Conservation (phyloP, 2,113 vertebrate genomes). For the Laterallus jamaicensis region DNA sequence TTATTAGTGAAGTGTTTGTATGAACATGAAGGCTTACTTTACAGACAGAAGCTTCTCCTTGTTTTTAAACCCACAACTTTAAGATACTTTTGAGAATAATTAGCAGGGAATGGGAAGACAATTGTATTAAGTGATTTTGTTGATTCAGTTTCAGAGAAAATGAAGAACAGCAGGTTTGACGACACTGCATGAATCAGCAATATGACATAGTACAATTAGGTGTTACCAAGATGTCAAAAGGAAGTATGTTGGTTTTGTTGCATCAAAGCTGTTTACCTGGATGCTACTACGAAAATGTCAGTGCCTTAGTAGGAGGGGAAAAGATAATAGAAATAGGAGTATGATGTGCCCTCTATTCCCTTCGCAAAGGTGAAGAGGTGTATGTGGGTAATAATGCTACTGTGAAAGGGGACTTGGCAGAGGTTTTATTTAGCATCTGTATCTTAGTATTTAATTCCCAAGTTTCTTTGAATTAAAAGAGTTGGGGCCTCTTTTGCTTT, state of each 20-base stretch:
- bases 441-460: background rate
- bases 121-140: background rate
- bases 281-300: background rate
- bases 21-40: background rate
- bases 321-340: background rate
- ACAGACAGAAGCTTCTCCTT: background rate
- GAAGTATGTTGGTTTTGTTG: background rate
- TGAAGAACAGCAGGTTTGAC: slow-evolving; percentile 23
- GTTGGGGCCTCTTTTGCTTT: background rate
- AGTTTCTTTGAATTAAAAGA: background rate
- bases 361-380: background rate
- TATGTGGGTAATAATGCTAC: background rate
- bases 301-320: background rate
- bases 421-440: background rate
- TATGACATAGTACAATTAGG: background rate
- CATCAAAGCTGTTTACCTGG: slow-evolving; percentile 16
- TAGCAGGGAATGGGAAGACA: background rate
- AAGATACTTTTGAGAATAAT: background rate
- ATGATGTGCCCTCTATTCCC: background rate
- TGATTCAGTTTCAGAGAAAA: background rate
- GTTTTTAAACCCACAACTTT: background rate
- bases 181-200: background rate
- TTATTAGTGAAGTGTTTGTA: background rate
- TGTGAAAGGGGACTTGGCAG: background rate
- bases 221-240: background rate